Conservation (phyloP, 2,888 invertebrate genomes). For the Amphipoea lucens region DNA sequence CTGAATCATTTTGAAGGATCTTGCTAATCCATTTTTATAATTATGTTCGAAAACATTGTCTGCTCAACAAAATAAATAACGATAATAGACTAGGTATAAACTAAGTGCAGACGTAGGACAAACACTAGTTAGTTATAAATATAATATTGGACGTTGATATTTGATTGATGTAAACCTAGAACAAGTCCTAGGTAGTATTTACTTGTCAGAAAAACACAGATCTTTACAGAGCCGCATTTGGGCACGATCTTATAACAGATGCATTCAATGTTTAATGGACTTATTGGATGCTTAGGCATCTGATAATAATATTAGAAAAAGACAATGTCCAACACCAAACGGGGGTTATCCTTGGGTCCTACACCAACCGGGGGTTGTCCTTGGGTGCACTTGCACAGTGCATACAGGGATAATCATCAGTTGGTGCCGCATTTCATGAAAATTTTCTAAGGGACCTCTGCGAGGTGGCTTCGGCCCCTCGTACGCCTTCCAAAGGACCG, state of each 20-base stretch:
- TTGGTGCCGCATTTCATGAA: no score
- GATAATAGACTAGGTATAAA: background rate
- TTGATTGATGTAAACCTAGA: background rate
- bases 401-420: no score
- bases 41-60: background rate
- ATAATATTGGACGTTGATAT: background rate
- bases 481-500: no score
- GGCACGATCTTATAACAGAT: background rate
- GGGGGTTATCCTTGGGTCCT: no score
- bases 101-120: background rate
- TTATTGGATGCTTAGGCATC: background rate
- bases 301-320: background rate
- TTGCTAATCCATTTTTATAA: background rate
- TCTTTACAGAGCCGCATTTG: conserved; percentile 5
- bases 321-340: no score
- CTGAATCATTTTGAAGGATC: background rate
- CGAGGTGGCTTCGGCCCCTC: no score
- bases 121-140: background rate
- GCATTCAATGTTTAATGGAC: background rate
- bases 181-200: background rate
- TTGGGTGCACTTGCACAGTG: no score
- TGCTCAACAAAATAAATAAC: background rate
- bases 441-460: no score
- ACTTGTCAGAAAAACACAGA: background rate
- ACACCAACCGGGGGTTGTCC: no score